phyloP scores from a whole-genome alignment of 2,797 vertebrate species.

The Vultur gryphus region DNA sequence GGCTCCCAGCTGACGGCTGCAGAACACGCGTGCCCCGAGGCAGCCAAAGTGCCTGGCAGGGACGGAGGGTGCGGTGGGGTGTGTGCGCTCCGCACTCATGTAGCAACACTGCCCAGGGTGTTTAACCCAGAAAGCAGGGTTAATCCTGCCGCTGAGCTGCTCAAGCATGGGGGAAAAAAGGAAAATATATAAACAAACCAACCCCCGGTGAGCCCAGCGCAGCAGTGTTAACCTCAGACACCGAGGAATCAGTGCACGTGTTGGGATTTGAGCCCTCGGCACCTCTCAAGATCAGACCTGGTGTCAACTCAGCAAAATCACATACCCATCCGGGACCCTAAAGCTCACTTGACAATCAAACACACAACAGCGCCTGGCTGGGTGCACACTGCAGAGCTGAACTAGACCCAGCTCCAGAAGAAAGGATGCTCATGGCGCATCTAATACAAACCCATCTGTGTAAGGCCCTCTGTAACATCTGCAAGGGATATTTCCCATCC shows the following conservation, averaged over 20 bases:
- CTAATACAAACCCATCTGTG: rapidly evolving
- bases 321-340: rapidly evolving
- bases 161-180: rapidly evolving
- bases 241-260: rapidly evolving
- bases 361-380: rapidly evolving
- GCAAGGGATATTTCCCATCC: not conserved
- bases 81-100: not conserved
- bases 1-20: not conserved
- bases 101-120: not conserved
- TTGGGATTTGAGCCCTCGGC: rapidly evolving
- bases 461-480: rapidly evolving
- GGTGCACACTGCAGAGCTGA: rapidly evolving
- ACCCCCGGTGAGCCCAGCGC: rapidly evolving
- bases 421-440: not conserved
- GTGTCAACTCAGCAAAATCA: not conserved
- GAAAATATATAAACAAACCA: not conserved
- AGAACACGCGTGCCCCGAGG: not conserved
- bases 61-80: not conserved
- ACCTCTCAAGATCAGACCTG: not conserved
- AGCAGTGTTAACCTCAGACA: not conserved
- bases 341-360: rapidly evolving
- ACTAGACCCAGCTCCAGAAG: rapidly evolving
- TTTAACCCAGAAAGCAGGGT: not conserved
- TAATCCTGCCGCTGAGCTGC: not conserved
- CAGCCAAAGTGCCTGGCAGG: not conserved